phyloP scores from a whole-genome alignment of 2,888 invertebrate genomes.

The Eubasilissa splendida region DNA sequence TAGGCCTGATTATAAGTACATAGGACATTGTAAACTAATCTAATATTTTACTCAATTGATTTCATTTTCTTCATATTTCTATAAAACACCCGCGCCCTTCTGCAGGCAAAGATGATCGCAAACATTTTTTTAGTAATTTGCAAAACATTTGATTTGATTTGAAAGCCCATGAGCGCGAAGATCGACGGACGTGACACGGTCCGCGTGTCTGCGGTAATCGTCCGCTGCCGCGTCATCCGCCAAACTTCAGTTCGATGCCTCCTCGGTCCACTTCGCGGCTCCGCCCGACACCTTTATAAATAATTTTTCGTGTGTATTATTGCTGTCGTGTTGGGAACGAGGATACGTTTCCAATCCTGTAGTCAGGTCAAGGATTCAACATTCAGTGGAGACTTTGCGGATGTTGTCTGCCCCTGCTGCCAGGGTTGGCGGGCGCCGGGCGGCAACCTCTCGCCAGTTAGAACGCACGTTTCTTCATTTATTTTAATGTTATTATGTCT shows the following conservation, averaged over 20 bases:
- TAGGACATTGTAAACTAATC: too few species aligned
- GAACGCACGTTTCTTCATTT: too few species aligned
- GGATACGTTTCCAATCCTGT: slow-evolving; percentile 42
- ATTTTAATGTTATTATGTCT: too few species aligned
- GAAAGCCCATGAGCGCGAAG: background rate
- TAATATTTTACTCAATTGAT: too few species aligned
- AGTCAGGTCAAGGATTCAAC: slow-evolving; percentile 54
- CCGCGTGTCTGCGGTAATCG: slow-evolving; percentile 4
- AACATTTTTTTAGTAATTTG: too few species aligned
- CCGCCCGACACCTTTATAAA: background rate
- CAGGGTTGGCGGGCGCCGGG: slow-evolving; percentile 35
- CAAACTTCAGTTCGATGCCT: background rate
- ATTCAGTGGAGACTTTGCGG: slow-evolving; percentile 28
- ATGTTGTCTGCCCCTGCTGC: slow-evolving; percentile 38
- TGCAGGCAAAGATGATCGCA: too few species aligned
- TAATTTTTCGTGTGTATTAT: background rate
- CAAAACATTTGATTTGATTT: background rate
- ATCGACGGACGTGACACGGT: background rate
- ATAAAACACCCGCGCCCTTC: too few species aligned
- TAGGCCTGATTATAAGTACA: too few species aligned
- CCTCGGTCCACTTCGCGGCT: slow-evolving; percentile 1
- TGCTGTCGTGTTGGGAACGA: slow-evolving; percentile 38
- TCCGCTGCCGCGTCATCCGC: background rate
- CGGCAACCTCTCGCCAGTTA: background rate
- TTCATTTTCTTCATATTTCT: too few species aligned